phyloP scores from a whole-genome alignment of 2,113 vertebrate genomes.

The Cyprinodon variegatus region DNA sequence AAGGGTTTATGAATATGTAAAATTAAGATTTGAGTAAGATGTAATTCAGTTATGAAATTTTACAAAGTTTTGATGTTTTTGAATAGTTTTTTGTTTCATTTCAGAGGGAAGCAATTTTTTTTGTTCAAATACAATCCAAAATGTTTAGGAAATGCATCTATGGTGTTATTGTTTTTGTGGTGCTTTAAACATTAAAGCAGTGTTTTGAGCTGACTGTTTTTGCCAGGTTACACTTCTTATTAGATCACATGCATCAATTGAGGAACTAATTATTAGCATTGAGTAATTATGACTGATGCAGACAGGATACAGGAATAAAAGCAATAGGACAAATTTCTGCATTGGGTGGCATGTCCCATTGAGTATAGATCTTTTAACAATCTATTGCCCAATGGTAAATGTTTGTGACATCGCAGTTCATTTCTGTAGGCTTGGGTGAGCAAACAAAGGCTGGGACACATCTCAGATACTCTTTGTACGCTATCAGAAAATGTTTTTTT shows the following conservation, averaged over 20 bases:
- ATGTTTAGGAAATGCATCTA: not conserved
- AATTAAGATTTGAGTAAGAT: not conserved
- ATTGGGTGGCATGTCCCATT: slow-evolving; percentile 52
- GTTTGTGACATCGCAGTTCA: slow-evolving; percentile 45
- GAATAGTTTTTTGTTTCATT: too few relatives aligned
- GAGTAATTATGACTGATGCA: slow-evolving; percentile 68
- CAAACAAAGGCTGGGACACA: slow-evolving; percentile 49
- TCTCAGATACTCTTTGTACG: slow-evolving; percentile 33
- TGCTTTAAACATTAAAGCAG: slow-evolving; percentile 41
- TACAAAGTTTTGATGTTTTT: too few relatives aligned
- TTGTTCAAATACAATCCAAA: too few relatives aligned
- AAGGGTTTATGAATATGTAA: not conserved
- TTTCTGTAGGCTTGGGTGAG: slow-evolving; percentile 54
- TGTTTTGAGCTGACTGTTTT: slow-evolving; percentile 45
- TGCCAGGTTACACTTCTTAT: slow-evolving; percentile 49
- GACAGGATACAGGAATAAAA: slow-evolving; percentile 46
- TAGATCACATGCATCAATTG: slow-evolving; percentile 60
- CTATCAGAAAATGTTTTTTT: slow-evolving; percentile 23
- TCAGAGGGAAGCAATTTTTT: too few relatives aligned
- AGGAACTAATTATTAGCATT: slow-evolving; percentile 16
- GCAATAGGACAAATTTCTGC: slow-evolving; percentile 32
- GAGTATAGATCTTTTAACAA: slow-evolving; percentile 29
- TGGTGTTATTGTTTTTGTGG: slow-evolving; percentile 17
- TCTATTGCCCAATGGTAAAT: slow-evolving; percentile 34
- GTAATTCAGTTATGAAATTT: too few relatives aligned